Evolutionary conservation across 2,888 invertebrate genomes (phyloP).

Genomic region (Saturnia japonica): DNA sequence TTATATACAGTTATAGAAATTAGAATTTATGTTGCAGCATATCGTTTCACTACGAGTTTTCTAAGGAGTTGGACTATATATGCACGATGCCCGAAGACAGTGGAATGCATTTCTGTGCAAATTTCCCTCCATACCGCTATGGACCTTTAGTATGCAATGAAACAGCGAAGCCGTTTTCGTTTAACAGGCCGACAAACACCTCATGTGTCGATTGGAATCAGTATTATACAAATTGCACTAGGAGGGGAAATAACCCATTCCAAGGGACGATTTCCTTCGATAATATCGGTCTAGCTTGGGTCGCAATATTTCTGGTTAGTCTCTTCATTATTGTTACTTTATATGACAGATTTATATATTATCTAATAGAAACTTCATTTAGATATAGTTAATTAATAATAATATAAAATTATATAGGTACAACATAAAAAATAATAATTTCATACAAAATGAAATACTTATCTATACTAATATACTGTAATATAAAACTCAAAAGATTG

Average conservation of each 20-base stretch:
- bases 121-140: slow-evolving; percentile 90
- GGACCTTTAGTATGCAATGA: slow-evolving; percentile 90
- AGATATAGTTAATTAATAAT: not conserved
- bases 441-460: too few relatives aligned
- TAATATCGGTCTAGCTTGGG: slow-evolving; percentile 99
- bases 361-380: slow-evolving; percentile 16
- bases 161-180: slow-evolving; percentile 83
- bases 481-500: too few relatives aligned
- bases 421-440: too few relatives aligned
- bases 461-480: too few relatives aligned
- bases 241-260: slow-evolving; percentile 97
- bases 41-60: slow-evolving; percentile 93
- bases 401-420: too few relatives aligned
- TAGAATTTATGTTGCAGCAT: slow-evolving; percentile 68
- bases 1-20: slow-evolving; percentile 9
- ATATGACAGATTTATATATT: not conserved
- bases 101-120: slow-evolving; percentile 95
- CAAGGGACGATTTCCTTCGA: slow-evolving; percentile 99
- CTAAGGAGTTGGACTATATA: slow-evolving; percentile 97
- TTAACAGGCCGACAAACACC: slow-evolving; percentile 85
- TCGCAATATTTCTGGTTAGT: slow-evolving; percentile 99
- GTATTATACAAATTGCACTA: slow-evolving; percentile 97
- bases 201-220: slow-evolving; percentile 99
- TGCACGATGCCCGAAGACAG: slow-evolving; percentile 96
- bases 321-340: slow-evolving; percentile 5